Evolutionary conservation across 2,888 invertebrate species (phyloP).

Genomic region (Nomada fucata): DNA sequence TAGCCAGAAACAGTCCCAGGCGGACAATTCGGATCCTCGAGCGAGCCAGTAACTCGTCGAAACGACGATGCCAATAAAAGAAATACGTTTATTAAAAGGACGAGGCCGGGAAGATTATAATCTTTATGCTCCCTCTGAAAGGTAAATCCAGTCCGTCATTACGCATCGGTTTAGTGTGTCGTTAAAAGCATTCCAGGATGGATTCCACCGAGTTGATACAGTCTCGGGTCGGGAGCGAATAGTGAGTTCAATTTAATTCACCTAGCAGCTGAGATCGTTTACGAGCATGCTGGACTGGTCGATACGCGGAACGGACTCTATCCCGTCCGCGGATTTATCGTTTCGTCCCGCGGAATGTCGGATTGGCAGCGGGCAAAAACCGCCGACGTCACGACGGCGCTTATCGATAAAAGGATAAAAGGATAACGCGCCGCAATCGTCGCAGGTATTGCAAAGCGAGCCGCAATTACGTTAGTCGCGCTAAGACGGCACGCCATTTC

Average conservation of each 20-base stretch:
- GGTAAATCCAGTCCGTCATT: neutral
- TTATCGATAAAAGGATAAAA: neutral
- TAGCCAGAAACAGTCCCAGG: too few species aligned
- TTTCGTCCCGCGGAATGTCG: constrained; percentile 6
- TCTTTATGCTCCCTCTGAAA: too few species aligned
- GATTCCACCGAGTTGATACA: neutral
- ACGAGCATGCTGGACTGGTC: constrained; percentile 10
- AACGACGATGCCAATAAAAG: too few species aligned
- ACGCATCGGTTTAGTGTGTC: neutral
- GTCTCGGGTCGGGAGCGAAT: neutral
- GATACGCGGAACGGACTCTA: neutral
- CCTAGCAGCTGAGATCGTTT: constrained; percentile 6
- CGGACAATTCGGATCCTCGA: too few species aligned
- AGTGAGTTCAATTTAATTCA: constrained; percentile 14
- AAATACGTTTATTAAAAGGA: too few species aligned
- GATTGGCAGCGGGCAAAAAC: neutral
- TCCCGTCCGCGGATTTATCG: constrained; percentile 8
- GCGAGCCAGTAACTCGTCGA: too few species aligned
- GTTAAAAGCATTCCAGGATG: neutral
- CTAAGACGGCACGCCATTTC: neutral
- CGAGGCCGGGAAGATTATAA: too few species aligned
- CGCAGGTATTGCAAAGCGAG: neutral
- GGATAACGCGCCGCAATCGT: neutral
- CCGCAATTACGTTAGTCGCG: neutral
- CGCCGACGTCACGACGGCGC: neutral